Evolutionary conservation across 2,113 vertebrate genomes (phyloP), one percentile per base, ranked within the genome.

Genomic region (Ramphastos sulfuratus): DNA sequence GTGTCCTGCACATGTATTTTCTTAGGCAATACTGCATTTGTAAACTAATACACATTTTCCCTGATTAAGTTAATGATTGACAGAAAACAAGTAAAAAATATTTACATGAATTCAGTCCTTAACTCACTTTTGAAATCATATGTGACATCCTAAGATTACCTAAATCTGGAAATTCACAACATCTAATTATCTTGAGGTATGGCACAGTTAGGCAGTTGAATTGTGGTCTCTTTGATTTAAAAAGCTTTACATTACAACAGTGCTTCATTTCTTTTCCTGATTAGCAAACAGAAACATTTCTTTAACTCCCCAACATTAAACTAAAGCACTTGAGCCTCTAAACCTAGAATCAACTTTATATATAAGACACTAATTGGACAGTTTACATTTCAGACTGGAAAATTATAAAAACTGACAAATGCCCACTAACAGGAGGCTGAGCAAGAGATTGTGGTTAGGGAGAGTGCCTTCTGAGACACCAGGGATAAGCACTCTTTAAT

Each of bases 381-480:
- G 83, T 35, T 94, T 90, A 76, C 75, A 82, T 91, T 96, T 95
- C 87, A 94, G 93, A 76, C 85, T 81, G 85, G 81, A 92, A 96
- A 96, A 91, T 52, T 70, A 91, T n/a, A 73, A 90, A 95, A 87
- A 66, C 83, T 82, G 90, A 80, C 80, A 91, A 89, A 94, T 91
- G 48, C 74, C 56, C 72, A 73, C 21, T 55, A 94, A 78, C 42
- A 92, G 85, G 84, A 96, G 74, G 87, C 67, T 96, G 87, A 97
- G 89, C 85, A 96, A 94, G 88, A 92, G 81, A 64, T 14, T 96
- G 94, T 93, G 95, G 96, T 91, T 95, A 92, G 78, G 59, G 84
- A 95, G 86, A 87, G 78, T 4, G 4, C 88, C 60, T 9, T 18
- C 85, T 84, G 80, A 61, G 77, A 82, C 72, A 76, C 75, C 50